These are phyloP conservation scores for Cosmia trapezina DNA, from an alignment of 2,888 invertebrate species.

Conservation along the genomic window DNA sequence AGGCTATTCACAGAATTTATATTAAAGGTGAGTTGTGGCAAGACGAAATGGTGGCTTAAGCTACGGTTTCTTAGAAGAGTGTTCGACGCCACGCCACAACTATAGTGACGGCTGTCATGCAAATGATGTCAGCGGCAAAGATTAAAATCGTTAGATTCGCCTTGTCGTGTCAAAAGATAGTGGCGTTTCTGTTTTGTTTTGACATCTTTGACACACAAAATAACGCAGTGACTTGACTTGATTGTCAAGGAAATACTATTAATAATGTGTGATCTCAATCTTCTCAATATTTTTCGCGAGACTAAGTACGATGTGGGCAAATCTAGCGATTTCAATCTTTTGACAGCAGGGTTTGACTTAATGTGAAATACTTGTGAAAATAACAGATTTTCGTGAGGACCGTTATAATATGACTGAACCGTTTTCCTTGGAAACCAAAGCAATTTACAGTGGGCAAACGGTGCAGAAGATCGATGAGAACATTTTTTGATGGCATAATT, in stretches of 20 bases:
- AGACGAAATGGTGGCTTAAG: neutral
- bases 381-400: neutral
- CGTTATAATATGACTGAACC: neutral
- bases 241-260: neutral
- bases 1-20: neutral
- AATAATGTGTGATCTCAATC: neutral
- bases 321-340: neutral
- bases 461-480: neutral
- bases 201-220: neutral
- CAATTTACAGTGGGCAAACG: neutral
- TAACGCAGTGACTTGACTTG: neutral
- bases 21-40: slow-evolving; percentile 6
- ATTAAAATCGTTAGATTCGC: neutral
- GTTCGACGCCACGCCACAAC: too few species aligned
- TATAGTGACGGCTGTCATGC: too few species aligned
- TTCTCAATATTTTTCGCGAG: neutral
- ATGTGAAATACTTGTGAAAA: neutral
- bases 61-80: neutral
- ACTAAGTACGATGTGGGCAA: neutral
- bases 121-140: neutral
- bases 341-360: neutral
- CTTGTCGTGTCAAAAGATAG: neutral
- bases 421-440: neutral
- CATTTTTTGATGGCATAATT: slow-evolving; percentile 3
- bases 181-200: neutral